Percentiles rank a stretch among this genome's conserved stretches.
Conservation (phyloP, 2,888 invertebrate species). For the Drosophila monieri region DNA sequence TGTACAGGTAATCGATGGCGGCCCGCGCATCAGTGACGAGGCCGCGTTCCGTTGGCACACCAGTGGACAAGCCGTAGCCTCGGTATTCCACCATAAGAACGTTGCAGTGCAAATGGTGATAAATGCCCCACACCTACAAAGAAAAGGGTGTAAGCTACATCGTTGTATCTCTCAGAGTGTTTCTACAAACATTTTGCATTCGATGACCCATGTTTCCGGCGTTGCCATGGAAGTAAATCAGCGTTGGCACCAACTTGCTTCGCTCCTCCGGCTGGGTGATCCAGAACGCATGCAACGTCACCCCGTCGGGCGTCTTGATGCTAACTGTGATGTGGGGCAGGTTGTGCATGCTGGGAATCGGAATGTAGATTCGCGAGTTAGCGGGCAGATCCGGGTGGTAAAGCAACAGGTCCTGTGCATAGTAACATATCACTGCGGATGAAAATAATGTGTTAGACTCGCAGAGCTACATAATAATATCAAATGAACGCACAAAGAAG, state of each 20-base stretch:
- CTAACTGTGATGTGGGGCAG: constrained; percentile 94
- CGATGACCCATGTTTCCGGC: constrained; percentile 98
- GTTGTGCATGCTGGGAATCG: constrained; percentile 93
- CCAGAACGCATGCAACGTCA: constrained; percentile 91
- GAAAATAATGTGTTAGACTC: not conserved
- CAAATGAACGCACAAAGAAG: constrained; percentile 87
- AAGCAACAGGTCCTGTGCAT: constrained; percentile 92
- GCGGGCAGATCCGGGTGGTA: constrained; percentile 96
- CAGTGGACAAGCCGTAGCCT: constrained; percentile 96
- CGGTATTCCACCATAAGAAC: constrained; percentile 97
- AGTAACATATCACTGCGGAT: constrained; percentile 90
- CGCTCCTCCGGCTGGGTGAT: constrained; percentile 89
- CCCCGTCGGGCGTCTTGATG: constrained; percentile 90
- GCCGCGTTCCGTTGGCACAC: constrained; percentile 93
- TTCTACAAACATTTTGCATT: constrained; percentile 88
- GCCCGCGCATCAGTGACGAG: constrained; percentile 94
- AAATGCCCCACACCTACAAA: constrained; percentile 88
- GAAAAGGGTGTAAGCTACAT: not conserved
- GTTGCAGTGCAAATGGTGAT: constrained; percentile 92
- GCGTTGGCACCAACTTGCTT: constrained; percentile 90
- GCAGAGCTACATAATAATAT: not conserved
- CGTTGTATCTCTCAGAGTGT: not conserved
- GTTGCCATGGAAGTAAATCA: constrained; percentile 97
- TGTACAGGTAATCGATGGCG: constrained; percentile 92
- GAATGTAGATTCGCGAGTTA: constrained; percentile 94